These are phyloP conservation scores for Philaethria dido DNA, from an alignment of 2,888 invertebrate genomes.

Conservation along the genomic window DNA sequence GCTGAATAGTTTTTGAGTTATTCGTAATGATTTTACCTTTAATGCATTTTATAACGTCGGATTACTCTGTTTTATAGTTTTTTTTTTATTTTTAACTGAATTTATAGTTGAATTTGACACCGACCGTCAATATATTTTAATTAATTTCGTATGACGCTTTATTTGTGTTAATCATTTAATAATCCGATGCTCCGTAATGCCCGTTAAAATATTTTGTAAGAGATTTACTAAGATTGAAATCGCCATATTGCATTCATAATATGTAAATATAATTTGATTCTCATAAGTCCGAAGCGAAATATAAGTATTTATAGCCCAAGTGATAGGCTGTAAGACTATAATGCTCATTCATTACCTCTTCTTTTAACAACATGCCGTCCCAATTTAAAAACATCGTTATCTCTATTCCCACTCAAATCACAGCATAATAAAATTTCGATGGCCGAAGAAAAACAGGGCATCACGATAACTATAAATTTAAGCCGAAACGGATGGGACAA, in stretches of 20 bases:
- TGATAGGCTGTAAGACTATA: constrained; percentile 50
- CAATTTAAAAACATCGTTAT: constrained; percentile 78
- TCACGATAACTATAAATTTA: constrained; percentile 82
- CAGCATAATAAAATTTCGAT: constrained; percentile 78
- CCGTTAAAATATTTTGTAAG: too few relatives aligned
- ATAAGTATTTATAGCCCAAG: constrained; percentile 2
- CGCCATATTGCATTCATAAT: background rate
- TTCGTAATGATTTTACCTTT: too few relatives aligned
- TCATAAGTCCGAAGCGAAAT: background rate
- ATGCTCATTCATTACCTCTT: constrained; percentile 64
- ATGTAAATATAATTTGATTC: background rate
- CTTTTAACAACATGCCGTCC: constrained; percentile 67
- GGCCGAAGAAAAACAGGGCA: constrained; percentile 75
- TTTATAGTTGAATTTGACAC: too few relatives aligned
- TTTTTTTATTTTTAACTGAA: too few relatives aligned
- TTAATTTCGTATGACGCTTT: too few relatives aligned
- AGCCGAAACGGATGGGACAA: constrained; percentile 82
- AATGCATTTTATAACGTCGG: too few relatives aligned
- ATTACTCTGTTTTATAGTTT: too few relatives aligned
- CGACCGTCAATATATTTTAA: too few relatives aligned
- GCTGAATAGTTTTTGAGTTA: too few relatives aligned
- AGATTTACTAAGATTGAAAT: too few relatives aligned
- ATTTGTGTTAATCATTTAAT: too few relatives aligned
- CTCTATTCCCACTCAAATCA: constrained; percentile 81
- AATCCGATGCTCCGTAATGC: too few relatives aligned